Evolutionary conservation across 30 jellyfish, hydroid and myxozoan genomes (phyloP).

Genomic region (Aurelia coerulea): DNA sequence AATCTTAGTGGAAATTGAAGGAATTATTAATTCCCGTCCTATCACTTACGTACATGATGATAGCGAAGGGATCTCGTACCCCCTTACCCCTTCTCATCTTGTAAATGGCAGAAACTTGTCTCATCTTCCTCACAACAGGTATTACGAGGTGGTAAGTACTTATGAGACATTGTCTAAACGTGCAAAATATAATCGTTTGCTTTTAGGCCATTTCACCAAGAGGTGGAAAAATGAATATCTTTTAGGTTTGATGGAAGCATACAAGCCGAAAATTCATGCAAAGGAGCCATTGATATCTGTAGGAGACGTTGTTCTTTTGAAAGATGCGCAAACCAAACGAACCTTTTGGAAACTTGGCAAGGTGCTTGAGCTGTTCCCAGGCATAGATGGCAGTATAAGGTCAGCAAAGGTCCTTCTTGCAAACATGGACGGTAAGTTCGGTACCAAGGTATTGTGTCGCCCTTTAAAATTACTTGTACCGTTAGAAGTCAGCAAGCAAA

Average conservation of each 20-base stretch:
- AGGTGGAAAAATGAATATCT: no score
- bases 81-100: constrained; percentile 50
- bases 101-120: constrained; percentile 30
- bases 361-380: no score
- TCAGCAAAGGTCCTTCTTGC: constrained; percentile 2
- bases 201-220: constrained; percentile 37
- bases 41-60: constrained; percentile 26
- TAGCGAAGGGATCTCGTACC: constrained; percentile 21
- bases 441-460: constrained; percentile 10
- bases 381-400: constrained; percentile 1
- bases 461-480: constrained; percentile 28
- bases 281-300: background rate
- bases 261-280: no score
- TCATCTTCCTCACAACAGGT: constrained; percentile 1
- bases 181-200: constrained; percentile 16
- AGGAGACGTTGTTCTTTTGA: constrained; percentile 13
- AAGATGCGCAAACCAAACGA: background rate
- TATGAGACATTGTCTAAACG: constrained; percentile 42
- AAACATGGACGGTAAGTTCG: constrained; percentile 20
- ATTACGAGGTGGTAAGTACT: constrained; percentile 28
- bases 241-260: no score
- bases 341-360: no score
- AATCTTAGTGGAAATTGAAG: constrained; percentile 33
- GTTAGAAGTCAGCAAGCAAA: constrained; percentile 18
- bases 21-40: constrained; percentile 32